These are phyloP conservation scores for Lophochroa leadbeateri DNA, from an alignment of 2,113 vertebrate species.

Conservation along the genomic window DNA sequence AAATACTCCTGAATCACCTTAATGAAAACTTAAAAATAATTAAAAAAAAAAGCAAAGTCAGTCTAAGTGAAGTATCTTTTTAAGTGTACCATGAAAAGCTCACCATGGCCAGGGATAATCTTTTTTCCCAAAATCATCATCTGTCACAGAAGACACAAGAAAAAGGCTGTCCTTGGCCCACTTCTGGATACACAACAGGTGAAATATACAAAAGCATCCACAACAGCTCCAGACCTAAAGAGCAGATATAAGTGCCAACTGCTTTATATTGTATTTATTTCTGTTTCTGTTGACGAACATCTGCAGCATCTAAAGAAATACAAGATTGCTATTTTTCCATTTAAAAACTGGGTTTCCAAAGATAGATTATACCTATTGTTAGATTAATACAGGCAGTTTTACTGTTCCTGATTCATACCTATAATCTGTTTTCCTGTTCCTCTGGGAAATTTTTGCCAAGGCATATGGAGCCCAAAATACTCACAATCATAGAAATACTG, in stretches of 20 bases:
- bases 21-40: background rate
- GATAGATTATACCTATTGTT: background rate
- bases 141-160: conserved; percentile 87
- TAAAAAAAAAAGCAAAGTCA: background rate
- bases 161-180: conserved; percentile 95
- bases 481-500: background rate
- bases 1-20: background rate
- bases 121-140: conserved; percentile 91
- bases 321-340: background rate
- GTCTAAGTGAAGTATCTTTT: background rate
- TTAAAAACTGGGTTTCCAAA: background rate
- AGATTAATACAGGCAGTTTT: background rate
- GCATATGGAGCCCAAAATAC: background rate
- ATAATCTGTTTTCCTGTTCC: background rate
- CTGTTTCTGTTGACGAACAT: background rate
- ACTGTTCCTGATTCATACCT: background rate
- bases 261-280: background rate
- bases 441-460: background rate
- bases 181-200: conserved; percentile 95
- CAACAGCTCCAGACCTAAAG: conserved; percentile 93
- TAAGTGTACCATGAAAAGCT: conserved; percentile 27
- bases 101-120: conserved; percentile 97
- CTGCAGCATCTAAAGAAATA: background rate
- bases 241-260: background rate
- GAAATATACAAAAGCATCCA: conserved; percentile 95